Conservation (phyloP, 2,888 invertebrate genomes). For the Tuta absoluta region DNA sequence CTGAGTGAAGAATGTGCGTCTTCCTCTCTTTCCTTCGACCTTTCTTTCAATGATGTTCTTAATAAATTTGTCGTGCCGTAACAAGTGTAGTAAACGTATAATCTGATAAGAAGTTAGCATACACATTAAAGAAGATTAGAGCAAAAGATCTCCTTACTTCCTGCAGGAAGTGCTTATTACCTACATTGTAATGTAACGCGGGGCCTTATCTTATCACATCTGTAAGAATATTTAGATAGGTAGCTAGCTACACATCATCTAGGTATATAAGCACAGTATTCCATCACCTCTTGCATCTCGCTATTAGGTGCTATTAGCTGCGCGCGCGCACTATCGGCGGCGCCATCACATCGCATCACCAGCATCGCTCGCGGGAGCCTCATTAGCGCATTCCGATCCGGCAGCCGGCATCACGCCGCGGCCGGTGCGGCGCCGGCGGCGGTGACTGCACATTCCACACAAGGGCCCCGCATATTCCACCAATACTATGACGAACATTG, state of each 20-base stretch:
- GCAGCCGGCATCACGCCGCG: not conserved
- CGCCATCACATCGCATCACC: constrained; percentile 7
- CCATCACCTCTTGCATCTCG: not conserved
- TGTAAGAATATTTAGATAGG: not conserved
- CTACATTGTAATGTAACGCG: not conserved
- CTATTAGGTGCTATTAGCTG: not conserved
- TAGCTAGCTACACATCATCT: not conserved
- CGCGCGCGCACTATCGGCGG: not conserved
- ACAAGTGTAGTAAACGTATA: too few relatives aligned
- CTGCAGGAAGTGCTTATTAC: not conserved
- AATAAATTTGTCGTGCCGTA: too few relatives aligned
- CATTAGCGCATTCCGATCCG: not conserved
- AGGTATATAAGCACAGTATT: not conserved
- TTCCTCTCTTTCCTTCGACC: too few relatives aligned
- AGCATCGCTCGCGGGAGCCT: not conserved
- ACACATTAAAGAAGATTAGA: not conserved
- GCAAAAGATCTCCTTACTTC: not conserved
- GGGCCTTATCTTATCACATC: not conserved
- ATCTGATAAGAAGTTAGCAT: not conserved
- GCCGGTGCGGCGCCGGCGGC: not conserved
- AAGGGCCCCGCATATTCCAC: not conserved
- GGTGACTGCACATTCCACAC: not conserved
- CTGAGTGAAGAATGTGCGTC: too few relatives aligned
- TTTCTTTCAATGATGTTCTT: too few relatives aligned
- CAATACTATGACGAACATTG: not conserved